Evolutionary conservation across 2,888 invertebrate genomes (phyloP).

Genomic region (Pollenia amentaria): DNA sequence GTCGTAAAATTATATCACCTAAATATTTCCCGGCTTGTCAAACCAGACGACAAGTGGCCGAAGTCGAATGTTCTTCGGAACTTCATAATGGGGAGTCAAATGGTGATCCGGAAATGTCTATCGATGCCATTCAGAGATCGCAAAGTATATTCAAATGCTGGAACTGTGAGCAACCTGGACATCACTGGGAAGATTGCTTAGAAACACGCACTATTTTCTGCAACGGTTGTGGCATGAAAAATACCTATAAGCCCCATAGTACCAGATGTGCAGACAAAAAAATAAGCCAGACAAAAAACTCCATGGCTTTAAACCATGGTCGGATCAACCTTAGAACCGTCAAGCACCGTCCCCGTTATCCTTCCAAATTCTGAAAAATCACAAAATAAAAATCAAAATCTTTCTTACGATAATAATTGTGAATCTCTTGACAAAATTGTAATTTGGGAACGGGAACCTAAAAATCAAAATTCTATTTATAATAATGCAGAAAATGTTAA

Average conservation of each 20-base stretch:
- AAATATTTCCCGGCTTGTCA: background rate
- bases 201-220: constrained; percentile 41
- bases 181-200: constrained; percentile 48
- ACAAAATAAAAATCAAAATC: too few species aligned
- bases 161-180: constrained; percentile 44
- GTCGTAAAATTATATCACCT: background rate
- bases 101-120: background rate
- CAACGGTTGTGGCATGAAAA: constrained; percentile 44
- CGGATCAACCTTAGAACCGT: background rate
- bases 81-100: background rate
- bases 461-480: too few species aligned
- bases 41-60: background rate
- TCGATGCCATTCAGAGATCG: background rate
- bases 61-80: background rate
- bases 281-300: constrained; percentile 1
- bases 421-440: too few species aligned
- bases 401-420: too few species aligned
- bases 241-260: constrained; percentile 44
- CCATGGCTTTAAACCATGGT: too few species aligned
- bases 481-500: too few species aligned
- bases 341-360: too few species aligned
- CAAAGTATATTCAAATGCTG: constrained; percentile 18
- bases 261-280: background rate
- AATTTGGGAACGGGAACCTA: too few species aligned
- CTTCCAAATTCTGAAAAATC: too few species aligned